Percentiles rank a stretch among this genome's conserved stretches.
These are phyloP conservation scores for Lasioglossum malachurum DNA, from an alignment of 2,888 invertebrate genomes.

Conservation along the genomic window DNA sequence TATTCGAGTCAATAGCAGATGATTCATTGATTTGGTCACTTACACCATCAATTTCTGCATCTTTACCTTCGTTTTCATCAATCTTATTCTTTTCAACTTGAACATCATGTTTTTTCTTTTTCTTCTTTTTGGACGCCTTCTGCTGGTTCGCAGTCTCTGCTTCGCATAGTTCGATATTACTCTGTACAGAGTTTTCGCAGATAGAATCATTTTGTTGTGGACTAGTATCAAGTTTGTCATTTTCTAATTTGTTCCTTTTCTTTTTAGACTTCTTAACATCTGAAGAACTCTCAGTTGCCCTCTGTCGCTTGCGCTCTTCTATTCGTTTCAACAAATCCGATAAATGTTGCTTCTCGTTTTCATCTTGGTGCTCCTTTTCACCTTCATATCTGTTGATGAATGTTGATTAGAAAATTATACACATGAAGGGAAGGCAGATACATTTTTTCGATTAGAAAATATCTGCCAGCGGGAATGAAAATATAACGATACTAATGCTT, in stretches of 20 bases:
- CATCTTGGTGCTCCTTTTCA: slow-evolving; percentile 64
- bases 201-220: not conserved
- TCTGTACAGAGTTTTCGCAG: not conserved
- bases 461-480: not conserved
- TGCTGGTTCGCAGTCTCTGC: not conserved
- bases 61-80: slow-evolving; percentile 12
- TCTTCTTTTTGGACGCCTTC: slow-evolving; percentile 31
- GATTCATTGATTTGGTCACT: slow-evolving; percentile 13
- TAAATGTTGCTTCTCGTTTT: slow-evolving; percentile 75
- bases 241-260: slow-evolving; percentile 58
- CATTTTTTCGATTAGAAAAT: slow-evolving; percentile 18
- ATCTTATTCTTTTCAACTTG: slow-evolving; percentile 7
- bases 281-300: slow-evolving; percentile 44
- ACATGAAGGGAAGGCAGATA: not conserved
- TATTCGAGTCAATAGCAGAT: slow-evolving; percentile 18
- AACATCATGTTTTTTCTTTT: slow-evolving; percentile 32
- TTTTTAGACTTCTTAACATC: slow-evolving; percentile 14
- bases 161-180: not conserved
- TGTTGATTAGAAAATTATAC: not conserved
- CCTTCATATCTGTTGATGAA: slow-evolving; percentile 75
- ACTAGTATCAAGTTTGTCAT: slow-evolving; percentile 10
- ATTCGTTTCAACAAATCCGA: slow-evolving; percentile 74
- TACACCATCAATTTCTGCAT: not conserved
- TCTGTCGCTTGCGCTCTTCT: slow-evolving; percentile 77
- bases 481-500: not conserved